Evolutionary conservation across 2,888 invertebrate genomes (phyloP).

Genomic region (Cryptocephalus primarius): DNA sequence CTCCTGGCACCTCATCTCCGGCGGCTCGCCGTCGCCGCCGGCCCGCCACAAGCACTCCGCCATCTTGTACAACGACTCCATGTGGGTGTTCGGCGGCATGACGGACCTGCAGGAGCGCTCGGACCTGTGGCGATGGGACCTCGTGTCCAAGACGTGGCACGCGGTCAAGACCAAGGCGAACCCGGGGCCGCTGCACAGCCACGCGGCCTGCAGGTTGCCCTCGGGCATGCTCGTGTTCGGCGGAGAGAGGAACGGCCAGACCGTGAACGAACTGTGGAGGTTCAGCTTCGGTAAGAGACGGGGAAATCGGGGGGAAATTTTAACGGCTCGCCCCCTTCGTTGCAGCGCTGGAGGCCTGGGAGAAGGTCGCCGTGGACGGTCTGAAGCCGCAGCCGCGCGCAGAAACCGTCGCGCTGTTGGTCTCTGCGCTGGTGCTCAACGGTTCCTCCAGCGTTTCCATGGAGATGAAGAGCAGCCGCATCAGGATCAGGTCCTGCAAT

Average conservation of each 20-base stretch:
- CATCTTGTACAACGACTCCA: conserved; percentile 61
- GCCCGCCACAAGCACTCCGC: conserved; percentile 79
- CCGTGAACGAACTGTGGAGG: conserved; percentile 70
- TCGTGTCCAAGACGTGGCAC: conserved; percentile 49
- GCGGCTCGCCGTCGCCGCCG: conserved; percentile 45
- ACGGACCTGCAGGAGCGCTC: conserved; percentile 58
- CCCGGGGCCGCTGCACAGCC: conserved; percentile 65
- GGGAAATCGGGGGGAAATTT: neutral
- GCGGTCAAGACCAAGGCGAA: conserved; percentile 49
- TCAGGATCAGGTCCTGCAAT: conserved; percentile 30
- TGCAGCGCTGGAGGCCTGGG: conserved; percentile 65
- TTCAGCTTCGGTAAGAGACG: conserved; percentile 61
- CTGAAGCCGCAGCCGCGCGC: conserved; percentile 57
- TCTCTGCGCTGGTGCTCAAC: conserved; percentile 44
- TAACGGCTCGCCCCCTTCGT: conserved; percentile 7
- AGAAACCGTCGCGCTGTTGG: conserved; percentile 55
- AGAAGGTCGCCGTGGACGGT: conserved; percentile 51
- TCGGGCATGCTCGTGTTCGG: conserved; percentile 72
- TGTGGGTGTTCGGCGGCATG: conserved; percentile 86
- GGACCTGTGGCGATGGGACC: conserved; percentile 31
- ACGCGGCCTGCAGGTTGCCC: conserved; percentile 66
- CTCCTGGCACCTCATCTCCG: conserved; percentile 59
- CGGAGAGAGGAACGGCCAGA: conserved; percentile 60
- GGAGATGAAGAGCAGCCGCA: conserved; percentile 23
- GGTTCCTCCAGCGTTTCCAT: conserved; percentile 20